Evolutionary conservation across 2,113 vertebrate species (phyloP).

Genomic region (Gobio gobio): DNA sequence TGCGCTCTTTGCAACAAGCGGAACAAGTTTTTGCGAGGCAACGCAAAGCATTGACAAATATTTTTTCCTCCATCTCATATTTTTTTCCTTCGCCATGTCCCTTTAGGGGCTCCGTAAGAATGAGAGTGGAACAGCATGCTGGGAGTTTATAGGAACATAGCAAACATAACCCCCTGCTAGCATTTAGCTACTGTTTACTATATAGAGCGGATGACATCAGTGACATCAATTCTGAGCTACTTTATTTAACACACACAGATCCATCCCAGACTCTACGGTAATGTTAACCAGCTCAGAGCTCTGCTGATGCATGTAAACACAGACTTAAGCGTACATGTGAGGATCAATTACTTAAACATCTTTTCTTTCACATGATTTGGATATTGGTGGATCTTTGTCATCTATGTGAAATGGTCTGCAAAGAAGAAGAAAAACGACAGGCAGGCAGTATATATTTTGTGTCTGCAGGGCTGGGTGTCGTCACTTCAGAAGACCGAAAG

Average conservation of each 20-base stretch:
- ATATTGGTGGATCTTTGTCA: slow-evolving; percentile 8
- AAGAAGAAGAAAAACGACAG: neutral
- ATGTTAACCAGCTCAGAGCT: slow-evolving; percentile 22
- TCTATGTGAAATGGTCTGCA: neutral
- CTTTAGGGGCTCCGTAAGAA: too few species aligned
- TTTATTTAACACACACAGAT: slow-evolving; percentile 34
- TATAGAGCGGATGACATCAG: slow-evolving; percentile 29
- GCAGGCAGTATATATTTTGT: slow-evolving; percentile 7
- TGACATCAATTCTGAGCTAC: neutral
- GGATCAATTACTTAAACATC: slow-evolving; percentile 11
- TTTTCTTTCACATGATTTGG: neutral
- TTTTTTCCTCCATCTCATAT: too few species aligned
- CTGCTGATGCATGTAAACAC: slow-evolving; percentile 26
- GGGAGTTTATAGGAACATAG: slow-evolving; percentile 29
- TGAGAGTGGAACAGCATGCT: slow-evolving; percentile 40
- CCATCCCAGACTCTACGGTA: neutral
- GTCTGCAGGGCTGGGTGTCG: neutral
- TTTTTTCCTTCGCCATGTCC: too few species aligned
- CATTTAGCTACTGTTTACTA: slow-evolving; percentile 11
- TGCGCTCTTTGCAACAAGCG: too few species aligned
- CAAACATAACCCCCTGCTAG: slow-evolving; percentile 33
- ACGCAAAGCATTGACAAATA: too few species aligned
- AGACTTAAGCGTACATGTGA: slow-evolving; percentile 1
- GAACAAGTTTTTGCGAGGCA: too few species aligned
- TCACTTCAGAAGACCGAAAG: neutral